phyloP scores from a whole-genome alignment of 1,140 invertebrate genomes.

The Proctacanthus coquilletti region DNA sequence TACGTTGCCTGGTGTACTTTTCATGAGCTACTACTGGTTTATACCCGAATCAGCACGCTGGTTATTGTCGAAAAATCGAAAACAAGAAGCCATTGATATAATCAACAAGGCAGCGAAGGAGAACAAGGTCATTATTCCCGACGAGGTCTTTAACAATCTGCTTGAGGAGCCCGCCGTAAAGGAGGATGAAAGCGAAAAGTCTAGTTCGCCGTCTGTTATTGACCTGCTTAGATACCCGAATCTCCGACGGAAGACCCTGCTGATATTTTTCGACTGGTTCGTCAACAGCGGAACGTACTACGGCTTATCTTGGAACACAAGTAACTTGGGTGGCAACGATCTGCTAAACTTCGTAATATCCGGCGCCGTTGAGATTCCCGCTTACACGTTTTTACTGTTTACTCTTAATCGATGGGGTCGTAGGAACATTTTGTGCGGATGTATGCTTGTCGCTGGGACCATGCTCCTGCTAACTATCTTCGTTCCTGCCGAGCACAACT shows the following conservation, averaged over 20 bases:
- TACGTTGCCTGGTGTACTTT: constrained; percentile 49
- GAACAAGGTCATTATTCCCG: constrained; percentile 43
- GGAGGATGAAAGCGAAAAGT: constrained; percentile 22
- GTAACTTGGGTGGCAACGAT: constrained; percentile 53
- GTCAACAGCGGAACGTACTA: constrained; percentile 68
- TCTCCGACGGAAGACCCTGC: constrained; percentile 49
- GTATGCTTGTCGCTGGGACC: constrained; percentile 50
- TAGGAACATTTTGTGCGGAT: constrained; percentile 47
- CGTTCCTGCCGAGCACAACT: constrained; percentile 38
- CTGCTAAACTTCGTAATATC: constrained; percentile 63
- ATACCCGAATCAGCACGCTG: constrained; percentile 72
- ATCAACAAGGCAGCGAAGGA: constrained; percentile 51
- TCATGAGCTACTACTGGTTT: constrained; percentile 69
- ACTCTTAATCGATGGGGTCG: constrained; percentile 57
- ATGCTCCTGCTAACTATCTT: constrained; percentile 41
- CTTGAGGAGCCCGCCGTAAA: constrained; percentile 31
- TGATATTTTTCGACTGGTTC: constrained; percentile 69
- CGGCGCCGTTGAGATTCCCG: constrained; percentile 61
- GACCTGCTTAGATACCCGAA: constrained; percentile 56
- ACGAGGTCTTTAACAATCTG: constrained; percentile 37
- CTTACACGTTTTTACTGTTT: constrained; percentile 51
- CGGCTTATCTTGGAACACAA: constrained; percentile 64
- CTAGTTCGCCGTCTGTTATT: constrained; percentile 36
- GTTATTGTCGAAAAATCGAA: constrained; percentile 58
- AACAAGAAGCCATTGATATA: constrained; percentile 49